Evolutionary conservation across 2,797 vertebrate genomes (phyloP).

Genomic region (Paramormyrops hopkinsi): DNA sequence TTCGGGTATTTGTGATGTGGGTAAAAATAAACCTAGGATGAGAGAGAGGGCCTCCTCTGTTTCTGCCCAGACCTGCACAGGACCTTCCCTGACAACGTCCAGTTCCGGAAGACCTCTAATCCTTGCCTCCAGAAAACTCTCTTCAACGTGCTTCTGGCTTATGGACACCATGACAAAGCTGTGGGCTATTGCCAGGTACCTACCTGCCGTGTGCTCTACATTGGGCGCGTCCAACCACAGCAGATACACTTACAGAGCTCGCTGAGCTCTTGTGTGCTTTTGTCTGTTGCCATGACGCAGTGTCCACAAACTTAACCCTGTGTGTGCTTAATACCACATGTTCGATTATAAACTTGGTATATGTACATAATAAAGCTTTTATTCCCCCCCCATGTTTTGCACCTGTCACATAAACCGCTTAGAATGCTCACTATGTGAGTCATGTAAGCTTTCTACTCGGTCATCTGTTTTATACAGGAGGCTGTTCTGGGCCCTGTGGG

Average conservation of each 20-base stretch:
- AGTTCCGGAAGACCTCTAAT: conserved; percentile 71
- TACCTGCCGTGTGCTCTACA: not conserved
- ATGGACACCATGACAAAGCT: conserved; percentile 77
- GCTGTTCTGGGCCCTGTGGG: not conserved
- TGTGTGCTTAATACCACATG: not conserved
- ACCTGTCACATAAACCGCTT: not conserved
- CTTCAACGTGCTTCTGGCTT: conserved; percentile 82
- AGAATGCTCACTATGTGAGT: not conserved
- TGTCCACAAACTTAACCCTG: not conserved
- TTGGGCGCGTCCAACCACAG: not conserved
- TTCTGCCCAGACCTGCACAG: conserved; percentile 76
- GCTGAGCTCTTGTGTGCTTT: not conserved
- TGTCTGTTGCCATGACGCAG: not conserved
- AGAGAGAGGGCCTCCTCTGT: not conserved
- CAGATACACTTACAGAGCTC: not conserved
- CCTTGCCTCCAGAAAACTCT: conserved; percentile 73
- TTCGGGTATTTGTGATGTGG: not conserved
- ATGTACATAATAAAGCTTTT: not conserved
- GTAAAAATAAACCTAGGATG: not conserved
- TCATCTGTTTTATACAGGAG: not conserved
- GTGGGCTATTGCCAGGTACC: conserved; percentile 93
- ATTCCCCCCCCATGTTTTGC: not conserved
- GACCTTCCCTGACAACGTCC: conserved; percentile 91
- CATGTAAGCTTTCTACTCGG: not conserved
- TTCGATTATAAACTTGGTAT: not conserved